These are phyloP conservation scores for Sminthurinus signatus DNA, from an alignment of 1,140 invertebrate species.

Conservation along the genomic window DNA sequence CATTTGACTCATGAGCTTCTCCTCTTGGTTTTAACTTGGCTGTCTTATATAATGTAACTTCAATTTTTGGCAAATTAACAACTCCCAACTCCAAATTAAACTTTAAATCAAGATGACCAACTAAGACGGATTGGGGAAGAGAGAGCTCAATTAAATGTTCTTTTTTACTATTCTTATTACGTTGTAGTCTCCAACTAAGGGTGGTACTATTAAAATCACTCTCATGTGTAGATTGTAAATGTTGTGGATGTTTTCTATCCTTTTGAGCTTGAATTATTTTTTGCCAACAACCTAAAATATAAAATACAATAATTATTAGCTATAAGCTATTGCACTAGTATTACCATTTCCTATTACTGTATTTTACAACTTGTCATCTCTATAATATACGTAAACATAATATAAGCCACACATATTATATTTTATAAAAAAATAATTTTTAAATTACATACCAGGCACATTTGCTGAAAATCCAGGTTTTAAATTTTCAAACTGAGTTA, in stretches of 20 bases:
- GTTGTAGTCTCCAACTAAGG: conserved; percentile 76
- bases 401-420: no score
- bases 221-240: conserved; percentile 65
- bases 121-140: conserved; percentile 60
- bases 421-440: no score
- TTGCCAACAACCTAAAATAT: no score
- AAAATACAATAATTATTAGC: no score
- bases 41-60: conserved; percentile 61
- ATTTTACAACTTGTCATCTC: no score
- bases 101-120: conserved; percentile 81
- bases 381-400: no score
- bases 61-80: conserved; percentile 54
- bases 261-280: conserved; percentile 84
- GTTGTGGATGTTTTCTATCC: conserved; percentile 71
- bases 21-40: conserved; percentile 14
- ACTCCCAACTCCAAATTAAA: conserved; percentile 72
- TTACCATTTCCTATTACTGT: no score
- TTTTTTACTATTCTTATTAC: conserved; percentile 66
- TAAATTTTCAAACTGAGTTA: conserved; percentile 59
- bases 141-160: conserved; percentile 86
- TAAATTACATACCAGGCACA: no score
- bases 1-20: background rate
- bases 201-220: conserved; percentile 63
- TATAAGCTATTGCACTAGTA: no score
- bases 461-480: conserved; percentile 66